Evolutionary conservation across 2,888 invertebrate genomes (phyloP), one percentile per base, ranked within the genome.

Genomic region (Pemphredon lugubris): DNA sequence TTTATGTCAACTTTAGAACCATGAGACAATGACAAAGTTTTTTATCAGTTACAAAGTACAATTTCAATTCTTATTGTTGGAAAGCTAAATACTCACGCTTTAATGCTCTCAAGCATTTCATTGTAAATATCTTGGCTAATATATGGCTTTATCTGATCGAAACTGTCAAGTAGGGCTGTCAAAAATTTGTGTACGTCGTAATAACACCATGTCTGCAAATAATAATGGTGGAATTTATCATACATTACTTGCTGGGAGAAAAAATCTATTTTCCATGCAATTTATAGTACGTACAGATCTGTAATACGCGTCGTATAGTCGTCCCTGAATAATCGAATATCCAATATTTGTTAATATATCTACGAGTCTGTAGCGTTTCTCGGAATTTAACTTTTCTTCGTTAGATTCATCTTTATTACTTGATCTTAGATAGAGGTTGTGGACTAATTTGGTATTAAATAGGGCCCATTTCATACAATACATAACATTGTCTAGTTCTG

Each of bases 221-320:
- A 58, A 48, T 44, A 3, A 5, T 21, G 39, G 39, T 45, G 68
- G 48, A 14, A 9, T 60, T n/a, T 16, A 47, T 47, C 16, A n/a
- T 34, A 44, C 2, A 13, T 4, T 11, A n/a, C 13, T 37, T 37
- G 11, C 1, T 0, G 4, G 9, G 9, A 11, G 9, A 37, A 4
- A 37, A 9, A 4, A 4, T 37, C n/a, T 11, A 37, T n/a, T 47
- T 37, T 21, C 9, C 61, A 64, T 60, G 42, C 63, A 40, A 48
- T 34, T 34, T 16, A 14, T 11, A 39, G 7, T 53, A 74, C 78
- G 89, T 82, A 91, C 90, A 61, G 88, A 90, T 86, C 89, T 90
- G 82, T 90, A 91, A 79, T 91, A 86, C 37, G 84, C 78, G 9
- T 84, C 76, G 68, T 91, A 90, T 55, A 88, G 83, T 50, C 88